Evolutionary conservation across 2,888 invertebrate species (phyloP), one percentile per base, ranked within the genome.

Genomic region (Macrosoma leucophasiata): DNA sequence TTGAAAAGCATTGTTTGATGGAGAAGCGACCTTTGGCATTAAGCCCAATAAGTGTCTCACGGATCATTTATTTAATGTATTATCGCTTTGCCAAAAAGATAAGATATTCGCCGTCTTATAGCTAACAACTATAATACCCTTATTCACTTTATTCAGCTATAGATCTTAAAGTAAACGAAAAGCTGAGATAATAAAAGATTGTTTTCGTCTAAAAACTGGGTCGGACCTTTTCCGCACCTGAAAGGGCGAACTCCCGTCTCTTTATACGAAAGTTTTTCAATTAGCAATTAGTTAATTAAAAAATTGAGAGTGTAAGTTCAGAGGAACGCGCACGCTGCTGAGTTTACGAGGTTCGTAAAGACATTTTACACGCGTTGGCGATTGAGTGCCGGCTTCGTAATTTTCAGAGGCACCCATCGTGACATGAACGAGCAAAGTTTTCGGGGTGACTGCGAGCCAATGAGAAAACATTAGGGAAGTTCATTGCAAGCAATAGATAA

Each of bases 301-400:
- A 70, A 66, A 53, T n/a, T 55, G 47, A 49, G 44, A 43, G 43
- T 46, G 44, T 46, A 41, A 50, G 38, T 47, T 43, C 46, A 42
- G 53, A 41, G 43, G 44, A 58, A 48, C 54, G 58, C 59, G 54
- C 50, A 65, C 59, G 60, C 65, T 60, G 58, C 57, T 42, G 52
- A 62, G 66, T 71, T 74, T 69, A 73, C 58, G 59, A 48, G 55
- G 58, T 63, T 69, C 67, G 65, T 63, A 65, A 73, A 72, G 67
- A 69, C 71, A 77, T 75, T 77, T 77, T 72, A 73, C 70, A 77
- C 76, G 75, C 76, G 79, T 75, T 69, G 68, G 52, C 65, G 72
- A 70, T 68, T 64, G 65, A 73, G 68, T 70, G 65, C 65, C 56
- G 66, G 68, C 67, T 74, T 66, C 61, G 71, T 73, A 71, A 79